These are phyloP conservation scores for Aphelenchoides avenae DNA, from an alignment of 1,140 invertebrate species.

Conservation along the genomic window DNA sequence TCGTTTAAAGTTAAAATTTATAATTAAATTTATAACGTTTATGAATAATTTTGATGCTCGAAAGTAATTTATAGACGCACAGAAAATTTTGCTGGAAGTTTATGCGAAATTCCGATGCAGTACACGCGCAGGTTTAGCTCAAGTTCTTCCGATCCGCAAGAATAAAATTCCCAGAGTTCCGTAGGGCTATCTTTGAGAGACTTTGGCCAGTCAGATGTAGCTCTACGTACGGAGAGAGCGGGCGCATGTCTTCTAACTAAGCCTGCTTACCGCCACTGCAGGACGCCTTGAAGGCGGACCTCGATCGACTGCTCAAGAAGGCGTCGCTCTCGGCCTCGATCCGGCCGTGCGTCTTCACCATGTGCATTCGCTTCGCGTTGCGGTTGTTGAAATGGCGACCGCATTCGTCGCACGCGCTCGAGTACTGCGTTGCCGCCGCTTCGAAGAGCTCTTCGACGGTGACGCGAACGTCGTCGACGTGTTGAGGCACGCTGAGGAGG, in stretches of 20 bases:
- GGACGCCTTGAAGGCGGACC: too few relatives aligned
- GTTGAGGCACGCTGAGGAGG: background rate
- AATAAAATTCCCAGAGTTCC: background rate
- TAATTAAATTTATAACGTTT: background rate
- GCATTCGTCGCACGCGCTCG: conserved; percentile 3
- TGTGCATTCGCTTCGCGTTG: conserved; percentile 21
- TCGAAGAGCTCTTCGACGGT: conserved; percentile 1
- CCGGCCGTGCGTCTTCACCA: conserved; percentile 13
- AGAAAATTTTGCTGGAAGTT: background rate
- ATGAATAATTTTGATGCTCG: background rate
- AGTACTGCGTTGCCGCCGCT: background rate
- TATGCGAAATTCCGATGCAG: background rate
- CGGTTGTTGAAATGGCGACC: conserved; percentile 7
- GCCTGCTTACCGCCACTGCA: background rate
- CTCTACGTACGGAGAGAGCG: conserved; percentile 16
- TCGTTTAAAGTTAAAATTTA: background rate
- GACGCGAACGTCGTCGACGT: conserved; percentile 4
- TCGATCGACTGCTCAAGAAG: conserved; percentile 3
- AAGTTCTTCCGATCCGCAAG: background rate
- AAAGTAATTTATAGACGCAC: background rate
- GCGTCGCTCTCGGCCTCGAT: background rate
- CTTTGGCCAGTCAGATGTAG: background rate
- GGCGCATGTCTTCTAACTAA: background rate
- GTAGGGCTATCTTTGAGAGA: conserved; percentile 5
- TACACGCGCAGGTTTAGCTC: background rate